phyloP scores from a whole-genome alignment of 2,113 vertebrate species.

The Sciurus niger region DNA sequence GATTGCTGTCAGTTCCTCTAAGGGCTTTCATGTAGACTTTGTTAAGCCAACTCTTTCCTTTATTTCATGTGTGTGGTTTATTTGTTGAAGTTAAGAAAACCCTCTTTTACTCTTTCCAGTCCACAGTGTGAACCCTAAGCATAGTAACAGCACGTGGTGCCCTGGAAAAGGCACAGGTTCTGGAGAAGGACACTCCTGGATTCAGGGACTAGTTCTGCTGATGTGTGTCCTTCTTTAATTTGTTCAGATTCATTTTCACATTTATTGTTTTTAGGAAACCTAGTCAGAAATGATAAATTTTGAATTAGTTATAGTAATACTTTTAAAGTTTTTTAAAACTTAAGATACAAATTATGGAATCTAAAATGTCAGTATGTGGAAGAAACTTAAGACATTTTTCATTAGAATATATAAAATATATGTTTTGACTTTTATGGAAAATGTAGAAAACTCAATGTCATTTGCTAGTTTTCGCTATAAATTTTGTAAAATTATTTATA shows the following conservation, averaged over 20 bases:
- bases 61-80: conserved; percentile 23
- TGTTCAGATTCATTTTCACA: background rate
- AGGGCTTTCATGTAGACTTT: background rate
- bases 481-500: background rate
- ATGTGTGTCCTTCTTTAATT: background rate
- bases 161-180: background rate
- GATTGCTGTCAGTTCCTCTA: background rate
- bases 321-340: background rate
- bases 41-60: background rate
- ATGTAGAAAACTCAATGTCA: conserved; percentile 39
- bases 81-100: conserved; percentile 44
- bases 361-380: conserved; percentile 61
- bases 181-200: background rate
- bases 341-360: background rate
- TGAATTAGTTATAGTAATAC: background rate
- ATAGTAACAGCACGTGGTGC: background rate
- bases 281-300: conserved; percentile 17
- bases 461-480: conserved; percentile 36
- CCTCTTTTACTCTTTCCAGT: background rate
- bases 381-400: conserved; percentile 27
- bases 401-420: conserved; percentile 38
- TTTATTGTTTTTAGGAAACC: conserved; percentile 4
- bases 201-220: background rate
- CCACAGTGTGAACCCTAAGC: background rate
- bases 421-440: conserved; percentile 7